phyloP scores from a whole-genome alignment of 2,113 vertebrate species.

The Seriola quinqueradiata region DNA sequence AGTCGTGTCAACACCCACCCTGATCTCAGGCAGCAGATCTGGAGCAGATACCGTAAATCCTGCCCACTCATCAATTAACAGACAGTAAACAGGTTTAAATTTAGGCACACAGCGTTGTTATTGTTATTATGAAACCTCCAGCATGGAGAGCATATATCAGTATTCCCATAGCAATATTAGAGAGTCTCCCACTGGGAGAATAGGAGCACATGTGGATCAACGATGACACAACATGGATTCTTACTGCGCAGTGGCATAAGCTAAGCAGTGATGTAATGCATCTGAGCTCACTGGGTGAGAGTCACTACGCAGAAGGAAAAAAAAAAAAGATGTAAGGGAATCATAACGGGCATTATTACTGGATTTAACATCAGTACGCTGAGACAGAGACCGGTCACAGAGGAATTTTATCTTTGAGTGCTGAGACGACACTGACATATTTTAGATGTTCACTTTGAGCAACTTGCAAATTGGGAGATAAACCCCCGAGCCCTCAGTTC shows the following conservation, averaged over 20 bases:
- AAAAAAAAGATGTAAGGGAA: constrained; percentile 40
- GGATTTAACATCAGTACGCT: constrained; percentile 53
- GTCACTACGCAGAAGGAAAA: neutral
- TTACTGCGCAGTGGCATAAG: constrained; percentile 72
- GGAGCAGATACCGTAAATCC: constrained; percentile 53
- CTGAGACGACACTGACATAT: constrained; percentile 18
- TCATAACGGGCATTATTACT: constrained; percentile 64
- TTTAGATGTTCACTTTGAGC: constrained; percentile 59
- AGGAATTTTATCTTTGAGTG: constrained; percentile 39
- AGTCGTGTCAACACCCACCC: constrained; percentile 38
- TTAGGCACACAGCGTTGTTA: constrained; percentile 50
- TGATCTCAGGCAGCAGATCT: constrained; percentile 36
- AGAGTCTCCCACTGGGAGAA: constrained; percentile 66
- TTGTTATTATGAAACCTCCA: constrained; percentile 65
- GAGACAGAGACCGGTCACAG: constrained; percentile 41
- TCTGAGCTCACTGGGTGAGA: constrained; percentile 65
- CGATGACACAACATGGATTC: constrained; percentile 79
- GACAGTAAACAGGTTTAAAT: constrained; percentile 71
- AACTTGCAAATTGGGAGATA: constrained; percentile 56
- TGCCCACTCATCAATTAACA: constrained; percentile 60
- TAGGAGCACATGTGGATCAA: constrained; percentile 76
- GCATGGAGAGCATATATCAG: constrained; percentile 42
- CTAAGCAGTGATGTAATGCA: constrained; percentile 81
- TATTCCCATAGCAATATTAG: constrained; percentile 75
- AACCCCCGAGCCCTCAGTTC: constrained; percentile 35